A percentile compares a stretch with the other conserved stretches of the same genome.
Conservation (phyloP, 2,888 invertebrate genomes). For the Pilophorus perplexus region DNA sequence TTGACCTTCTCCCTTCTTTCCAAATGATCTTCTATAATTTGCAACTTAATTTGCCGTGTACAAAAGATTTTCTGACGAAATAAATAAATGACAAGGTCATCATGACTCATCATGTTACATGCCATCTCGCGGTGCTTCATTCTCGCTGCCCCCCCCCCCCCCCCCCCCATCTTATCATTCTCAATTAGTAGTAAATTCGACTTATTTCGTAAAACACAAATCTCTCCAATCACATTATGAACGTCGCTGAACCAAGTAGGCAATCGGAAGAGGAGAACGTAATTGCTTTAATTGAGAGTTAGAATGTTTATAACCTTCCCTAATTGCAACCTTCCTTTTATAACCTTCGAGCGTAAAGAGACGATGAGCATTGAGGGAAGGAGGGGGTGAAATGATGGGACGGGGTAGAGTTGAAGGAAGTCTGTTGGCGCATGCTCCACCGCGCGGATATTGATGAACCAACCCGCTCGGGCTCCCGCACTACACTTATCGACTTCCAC, state of each 20-base stretch:
- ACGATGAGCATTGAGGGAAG: not conserved
- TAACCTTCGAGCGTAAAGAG: slow-evolving; percentile 16
- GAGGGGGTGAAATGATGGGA: not conserved
- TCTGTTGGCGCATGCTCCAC: slow-evolving; percentile 30
- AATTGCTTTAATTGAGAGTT: slow-evolving; percentile 24
- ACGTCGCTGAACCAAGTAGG: not conserved
- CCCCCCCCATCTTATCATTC: too few species aligned
- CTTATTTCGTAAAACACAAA: too few species aligned
- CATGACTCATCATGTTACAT: too few species aligned
- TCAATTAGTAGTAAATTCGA: too few species aligned
- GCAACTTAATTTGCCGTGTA: too few species aligned
- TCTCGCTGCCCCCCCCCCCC: too few species aligned
- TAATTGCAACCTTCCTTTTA: slow-evolving; percentile 28
- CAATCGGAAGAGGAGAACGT: not conserved
- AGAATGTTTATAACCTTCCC: slow-evolving; percentile 33
- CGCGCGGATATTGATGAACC: slow-evolving; percentile 33
- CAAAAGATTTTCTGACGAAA: too few species aligned
- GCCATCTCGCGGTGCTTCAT: too few species aligned
- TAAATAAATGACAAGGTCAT: too few species aligned
- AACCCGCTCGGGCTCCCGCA: slow-evolving; percentile 29
- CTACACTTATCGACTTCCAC: slow-evolving; percentile 31
- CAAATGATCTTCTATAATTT: too few species aligned
- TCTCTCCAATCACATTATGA: too few species aligned
- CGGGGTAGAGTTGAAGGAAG: not conserved
- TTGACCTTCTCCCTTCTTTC: too few species aligned